Base-by-base conservation (phyloP, 2,888 invertebrate genomes). In the Cephus pulcher region DNA sequence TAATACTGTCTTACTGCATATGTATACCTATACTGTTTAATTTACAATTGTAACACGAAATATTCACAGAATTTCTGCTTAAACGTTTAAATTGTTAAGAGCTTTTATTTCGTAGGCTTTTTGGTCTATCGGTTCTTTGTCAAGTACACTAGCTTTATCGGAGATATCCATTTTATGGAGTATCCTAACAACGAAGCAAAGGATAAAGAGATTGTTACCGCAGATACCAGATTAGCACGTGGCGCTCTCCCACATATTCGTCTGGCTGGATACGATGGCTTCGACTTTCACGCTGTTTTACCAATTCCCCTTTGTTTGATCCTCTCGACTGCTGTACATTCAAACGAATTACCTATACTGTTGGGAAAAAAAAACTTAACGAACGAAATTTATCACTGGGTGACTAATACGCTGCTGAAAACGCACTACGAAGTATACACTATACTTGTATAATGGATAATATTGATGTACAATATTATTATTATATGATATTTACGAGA, bases 151-250 rank as follows among this genome's bases (percentile, higher is more conserved):
- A 82, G 84, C 83, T 84, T 83, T 85, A 86, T 85, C 81, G 80
- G 77, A 73, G 75, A 75, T 33, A 71, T 74, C 81, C 76, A 73
- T 83, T 85, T 84, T 82, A 86, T 80, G 85, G 81, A 77, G 81
- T 80, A 80, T 80, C 76, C 77, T 75, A 79, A 75, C 76, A 80
- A 80, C 81, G 78, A 37, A 56, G 75, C 78, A 73, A 34, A 75
- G 68, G 15, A 40, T 37, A 75, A 35, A 74, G 78, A 80, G 85
- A 85, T 85, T 84, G 84, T 85, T 83, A 80, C 84, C 80, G n/a
- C 69, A 83, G 84, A 82, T 86, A 86, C 84, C 81, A 84, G 84
- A 85, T 86, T 83, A 81, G 78, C 80, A 83, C 81, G 82, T 86
- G 78, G 75, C 73, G 32, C 23, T 69, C 70, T 78, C 78, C 73